These are phyloP conservation scores for Fregata magnificens DNA, from an alignment of 2,113 vertebrate genomes.

Conservation along the genomic window DNA sequence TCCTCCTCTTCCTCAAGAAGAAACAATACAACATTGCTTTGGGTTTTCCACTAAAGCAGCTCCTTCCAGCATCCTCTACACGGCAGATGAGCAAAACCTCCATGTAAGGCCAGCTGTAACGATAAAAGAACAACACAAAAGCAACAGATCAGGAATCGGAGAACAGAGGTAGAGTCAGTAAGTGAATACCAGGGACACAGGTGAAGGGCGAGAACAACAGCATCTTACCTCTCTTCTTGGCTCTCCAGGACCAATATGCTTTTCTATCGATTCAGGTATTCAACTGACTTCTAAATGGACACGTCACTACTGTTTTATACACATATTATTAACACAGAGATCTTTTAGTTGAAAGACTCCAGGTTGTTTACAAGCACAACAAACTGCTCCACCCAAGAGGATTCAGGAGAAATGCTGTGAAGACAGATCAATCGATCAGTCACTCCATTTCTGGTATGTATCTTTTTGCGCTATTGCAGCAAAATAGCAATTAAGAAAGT, in stretches of 20 bases:
- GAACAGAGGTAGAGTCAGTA: neutral
- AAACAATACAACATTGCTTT: neutral
- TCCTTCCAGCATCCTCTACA: neutral
- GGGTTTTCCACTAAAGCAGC: neutral
- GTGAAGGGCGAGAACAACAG: neutral
- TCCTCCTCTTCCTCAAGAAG: neutral
- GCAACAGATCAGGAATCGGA: neutral
- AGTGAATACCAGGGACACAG: neutral
- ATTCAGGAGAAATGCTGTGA: neutral
- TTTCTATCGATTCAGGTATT: neutral
- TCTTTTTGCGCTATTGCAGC: neutral
- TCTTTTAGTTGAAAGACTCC: neutral
- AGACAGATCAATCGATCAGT: neutral
- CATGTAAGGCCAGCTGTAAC: neutral
- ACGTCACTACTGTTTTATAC: neutral
- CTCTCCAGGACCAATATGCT: neutral
- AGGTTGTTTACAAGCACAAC: neutral
- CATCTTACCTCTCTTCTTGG: neutral
- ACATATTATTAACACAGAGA: neutral
- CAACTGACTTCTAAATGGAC: neutral
- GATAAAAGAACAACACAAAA: neutral
- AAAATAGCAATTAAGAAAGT: neutral
- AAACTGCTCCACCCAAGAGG: neutral
- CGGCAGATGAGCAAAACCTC: rapidly evolving
- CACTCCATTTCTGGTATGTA: neutral